These are phyloP conservation scores for Gavialis gangeticus DNA, from an alignment of 2,113 vertebrate species.

Conservation along the genomic window DNA sequence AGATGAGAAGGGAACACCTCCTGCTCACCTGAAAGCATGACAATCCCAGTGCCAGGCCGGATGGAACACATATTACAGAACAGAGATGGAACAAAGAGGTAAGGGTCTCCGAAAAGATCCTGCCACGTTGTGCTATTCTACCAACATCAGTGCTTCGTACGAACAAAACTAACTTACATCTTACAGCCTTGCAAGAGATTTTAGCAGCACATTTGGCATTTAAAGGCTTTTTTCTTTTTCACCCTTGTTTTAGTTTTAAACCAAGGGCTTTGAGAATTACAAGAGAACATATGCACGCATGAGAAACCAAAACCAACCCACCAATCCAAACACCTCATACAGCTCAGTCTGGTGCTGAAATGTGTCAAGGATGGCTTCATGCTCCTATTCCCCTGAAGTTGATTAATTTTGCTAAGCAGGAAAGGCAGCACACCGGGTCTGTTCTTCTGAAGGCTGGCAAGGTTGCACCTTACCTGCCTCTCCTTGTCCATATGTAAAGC, in stretches of 20 bases:
- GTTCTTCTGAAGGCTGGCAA: neutral
- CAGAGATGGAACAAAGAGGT: neutral
- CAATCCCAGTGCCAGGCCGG: neutral
- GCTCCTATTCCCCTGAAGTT: neutral
- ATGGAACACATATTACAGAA: neutral
- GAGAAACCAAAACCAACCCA: neutral
- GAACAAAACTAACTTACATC: neutral
- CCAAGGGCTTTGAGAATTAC: neutral
- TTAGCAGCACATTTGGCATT: neutral
- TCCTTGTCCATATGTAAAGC: neutral
- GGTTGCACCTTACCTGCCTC: neutral
- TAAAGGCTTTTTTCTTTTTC: neutral
- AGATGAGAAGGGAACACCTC: neutral
- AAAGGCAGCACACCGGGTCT: neutral
- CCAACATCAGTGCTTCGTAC: neutral
- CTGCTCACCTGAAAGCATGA: slow-evolving; percentile 18
- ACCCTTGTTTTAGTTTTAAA: slow-evolving; percentile 5
- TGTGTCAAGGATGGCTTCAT: neutral
- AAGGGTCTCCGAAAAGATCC: neutral
- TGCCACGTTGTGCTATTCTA: neutral
- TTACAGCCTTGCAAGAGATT: neutral
- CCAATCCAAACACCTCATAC: neutral
- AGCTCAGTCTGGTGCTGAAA: neutral
- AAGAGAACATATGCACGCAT: neutral
- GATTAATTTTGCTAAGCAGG: neutral